phyloP scores from a whole-genome alignment of 1,140 invertebrate genomes.

The Drosophila paulistorum region DNA sequence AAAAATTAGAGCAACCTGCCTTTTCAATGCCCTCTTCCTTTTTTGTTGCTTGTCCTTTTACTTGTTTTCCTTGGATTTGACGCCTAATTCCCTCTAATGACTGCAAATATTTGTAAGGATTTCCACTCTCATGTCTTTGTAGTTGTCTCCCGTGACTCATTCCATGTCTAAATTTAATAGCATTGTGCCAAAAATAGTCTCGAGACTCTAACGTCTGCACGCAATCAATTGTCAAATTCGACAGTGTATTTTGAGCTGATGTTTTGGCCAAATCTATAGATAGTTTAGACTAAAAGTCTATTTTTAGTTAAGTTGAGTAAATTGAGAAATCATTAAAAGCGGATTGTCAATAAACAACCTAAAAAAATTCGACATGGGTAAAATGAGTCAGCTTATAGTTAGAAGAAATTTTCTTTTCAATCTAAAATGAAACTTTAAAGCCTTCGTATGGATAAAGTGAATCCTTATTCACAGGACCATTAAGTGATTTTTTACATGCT shows the following conservation, averaged over 20 bases:
- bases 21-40: constrained; percentile 17
- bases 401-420: background rate
- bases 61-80: constrained; percentile 44
- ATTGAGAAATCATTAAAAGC: constrained; percentile 1
- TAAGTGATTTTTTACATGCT: no score
- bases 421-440: no score
- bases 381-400: background rate
- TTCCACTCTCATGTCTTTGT: constrained; percentile 30
- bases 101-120: constrained; percentile 73
- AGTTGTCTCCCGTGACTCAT: constrained; percentile 49
- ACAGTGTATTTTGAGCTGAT: constrained; percentile 71
- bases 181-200: constrained; percentile 54
- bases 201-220: constrained; percentile 49
- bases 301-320: constrained; percentile 34
- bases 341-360: background rate
- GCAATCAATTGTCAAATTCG: constrained; percentile 76
- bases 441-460: no score
- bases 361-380: background rate
- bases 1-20: constrained; percentile 74
- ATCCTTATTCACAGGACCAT: no score
- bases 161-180: constrained; percentile 63
- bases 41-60: constrained; percentile 11
- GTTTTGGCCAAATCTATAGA: constrained; percentile 40
- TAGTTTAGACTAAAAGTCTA: constrained; percentile 42
- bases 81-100: constrained; percentile 69